Evolutionary conservation across 2,888 invertebrate genomes (phyloP).

Genomic region (Amblyjoppa fuscipennis): DNA sequence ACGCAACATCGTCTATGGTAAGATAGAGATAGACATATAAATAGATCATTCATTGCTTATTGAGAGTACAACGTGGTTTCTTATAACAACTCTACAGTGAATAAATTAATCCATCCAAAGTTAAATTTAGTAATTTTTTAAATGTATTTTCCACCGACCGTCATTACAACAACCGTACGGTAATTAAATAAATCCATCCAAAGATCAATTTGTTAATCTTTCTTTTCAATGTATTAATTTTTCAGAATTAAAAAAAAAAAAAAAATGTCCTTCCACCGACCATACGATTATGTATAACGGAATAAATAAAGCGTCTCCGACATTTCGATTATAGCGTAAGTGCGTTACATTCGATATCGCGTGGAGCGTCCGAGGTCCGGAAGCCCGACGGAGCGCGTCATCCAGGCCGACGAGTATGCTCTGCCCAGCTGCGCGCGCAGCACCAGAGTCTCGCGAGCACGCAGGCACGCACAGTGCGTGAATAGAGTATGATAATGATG

Average conservation of each 20-base stretch:
- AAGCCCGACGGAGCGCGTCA: slow-evolving; percentile 31
- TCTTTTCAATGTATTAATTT: background rate
- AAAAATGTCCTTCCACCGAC: background rate
- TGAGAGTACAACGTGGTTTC: background rate
- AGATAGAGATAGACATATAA: background rate
- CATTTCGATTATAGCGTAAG: background rate
- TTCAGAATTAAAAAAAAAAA: background rate
- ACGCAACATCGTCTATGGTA: background rate
- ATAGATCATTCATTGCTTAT: too few relatives aligned
- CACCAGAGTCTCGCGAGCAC: slow-evolving; percentile 12
- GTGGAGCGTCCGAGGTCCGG: background rate
- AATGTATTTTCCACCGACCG: too few relatives aligned
- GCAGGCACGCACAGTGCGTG: slow-evolving; percentile 62
- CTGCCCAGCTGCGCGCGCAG: slow-evolving; percentile 26
- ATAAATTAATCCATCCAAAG: too few relatives aligned
- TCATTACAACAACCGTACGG: too few relatives aligned
- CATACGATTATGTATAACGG: background rate
- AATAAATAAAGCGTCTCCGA: background rate
- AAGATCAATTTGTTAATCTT: background rate
- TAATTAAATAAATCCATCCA: too few relatives aligned
- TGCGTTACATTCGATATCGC: slow-evolving; percentile 6
- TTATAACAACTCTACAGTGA: too few relatives aligned
- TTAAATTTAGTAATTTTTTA: too few relatives aligned
- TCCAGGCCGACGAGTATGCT: slow-evolving; percentile 24
- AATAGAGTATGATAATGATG: slow-evolving; percentile 68